Conservation (phyloP, 2,797 vertebrate genomes). For the Xerus rutilus region DNA sequence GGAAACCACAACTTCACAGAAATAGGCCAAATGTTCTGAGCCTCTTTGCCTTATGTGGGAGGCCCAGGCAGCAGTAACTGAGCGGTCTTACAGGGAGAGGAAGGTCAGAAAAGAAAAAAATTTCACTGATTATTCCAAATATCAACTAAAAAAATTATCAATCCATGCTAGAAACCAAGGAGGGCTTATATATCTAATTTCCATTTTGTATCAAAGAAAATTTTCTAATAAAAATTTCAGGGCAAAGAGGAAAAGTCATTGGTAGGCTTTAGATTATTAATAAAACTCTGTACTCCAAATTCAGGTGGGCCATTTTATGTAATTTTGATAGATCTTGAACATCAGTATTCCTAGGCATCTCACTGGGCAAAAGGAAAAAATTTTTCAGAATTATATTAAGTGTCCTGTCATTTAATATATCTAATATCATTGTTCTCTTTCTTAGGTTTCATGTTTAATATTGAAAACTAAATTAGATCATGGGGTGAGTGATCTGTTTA, state of each 20-base stretch:
- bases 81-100: neutral
- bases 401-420: neutral
- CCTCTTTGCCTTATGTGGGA: neutral
- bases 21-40: neutral
- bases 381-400: neutral
- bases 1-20: conserved; percentile 11
- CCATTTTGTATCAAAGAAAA: neutral
- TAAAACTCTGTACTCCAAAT: neutral
- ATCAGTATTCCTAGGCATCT: neutral
- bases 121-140: neutral
- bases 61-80: neutral
- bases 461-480: conserved; percentile 29
- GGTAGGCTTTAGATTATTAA: neutral
- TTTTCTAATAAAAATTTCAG: neutral
- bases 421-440: neutral
- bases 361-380: neutral
- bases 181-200: neutral
- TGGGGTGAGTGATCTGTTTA: neutral
- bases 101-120: neutral
- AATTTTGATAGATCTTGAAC: neutral
- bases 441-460: neutral
- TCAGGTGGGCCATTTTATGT: neutral
- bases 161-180: neutral
- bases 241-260: neutral
- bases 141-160: neutral